Evolutionary conservation across 2,113 vertebrate genomes (phyloP).

Genomic region (Corythaixoides concolor): DNA sequence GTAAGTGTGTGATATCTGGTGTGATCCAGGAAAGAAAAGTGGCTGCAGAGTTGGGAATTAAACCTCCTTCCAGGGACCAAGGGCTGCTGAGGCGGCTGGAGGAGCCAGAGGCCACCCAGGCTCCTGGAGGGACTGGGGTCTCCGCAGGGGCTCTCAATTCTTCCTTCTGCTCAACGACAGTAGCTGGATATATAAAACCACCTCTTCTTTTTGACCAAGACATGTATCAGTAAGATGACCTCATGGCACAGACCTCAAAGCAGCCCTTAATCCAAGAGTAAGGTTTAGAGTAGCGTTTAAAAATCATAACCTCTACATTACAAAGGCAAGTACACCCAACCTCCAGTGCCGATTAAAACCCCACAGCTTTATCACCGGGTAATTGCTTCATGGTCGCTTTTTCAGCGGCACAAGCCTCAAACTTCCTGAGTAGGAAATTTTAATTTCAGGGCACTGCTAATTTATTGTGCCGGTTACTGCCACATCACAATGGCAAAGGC

Average conservation of each 20-base stretch:
- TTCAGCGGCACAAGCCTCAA: neutral
- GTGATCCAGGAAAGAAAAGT: neutral
- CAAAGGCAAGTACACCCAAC: neutral
- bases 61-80: neutral
- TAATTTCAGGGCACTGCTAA: slow-evolving; percentile 29
- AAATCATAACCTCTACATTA: neutral
- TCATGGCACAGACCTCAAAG: neutral
- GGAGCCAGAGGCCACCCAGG: neutral
- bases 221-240: neutral
- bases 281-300: neutral
- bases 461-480: neutral
- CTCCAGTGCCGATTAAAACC: neutral
- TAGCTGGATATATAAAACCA: neutral
- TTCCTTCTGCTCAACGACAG: neutral
- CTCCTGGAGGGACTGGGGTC: neutral
- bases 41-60: neutral
- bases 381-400: slow-evolving; percentile 1
- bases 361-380: slow-evolving; percentile 14
- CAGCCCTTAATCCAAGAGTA: neutral
- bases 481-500: neutral
- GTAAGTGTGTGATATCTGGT: neutral
- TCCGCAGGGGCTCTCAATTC: neutral
- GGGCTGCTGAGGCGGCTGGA: neutral
- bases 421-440: slow-evolving; percentile 26
- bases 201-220: neutral